phyloP scores from a whole-genome alignment of 2,888 invertebrate genomes.

The Pristionchus arcanus region DNA sequence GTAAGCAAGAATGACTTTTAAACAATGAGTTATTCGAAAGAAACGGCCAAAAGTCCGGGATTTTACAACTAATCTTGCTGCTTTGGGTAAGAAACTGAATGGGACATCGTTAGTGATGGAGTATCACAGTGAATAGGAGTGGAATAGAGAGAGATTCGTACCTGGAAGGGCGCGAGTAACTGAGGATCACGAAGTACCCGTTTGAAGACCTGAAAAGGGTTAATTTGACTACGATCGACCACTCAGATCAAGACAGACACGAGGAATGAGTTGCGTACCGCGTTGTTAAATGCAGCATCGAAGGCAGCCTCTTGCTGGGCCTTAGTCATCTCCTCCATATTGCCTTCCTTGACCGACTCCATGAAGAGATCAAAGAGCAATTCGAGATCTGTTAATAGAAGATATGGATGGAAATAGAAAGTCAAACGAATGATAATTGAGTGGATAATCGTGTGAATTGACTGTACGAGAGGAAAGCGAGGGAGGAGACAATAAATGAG shows the following conservation, averaged over 20 bases:
- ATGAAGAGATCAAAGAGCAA: constrained; percentile 54
- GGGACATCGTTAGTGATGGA: constrained; percentile 84
- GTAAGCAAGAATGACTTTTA: too few species aligned
- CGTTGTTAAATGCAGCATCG: constrained; percentile 55
- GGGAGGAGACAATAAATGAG: constrained; percentile 26
- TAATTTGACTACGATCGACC: too few species aligned
- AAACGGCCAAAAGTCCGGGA: too few species aligned
- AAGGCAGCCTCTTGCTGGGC: constrained; percentile 56
- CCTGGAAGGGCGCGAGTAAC: constrained; percentile 67
- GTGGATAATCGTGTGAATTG: constrained; percentile 17
- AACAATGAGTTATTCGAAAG: too few species aligned
- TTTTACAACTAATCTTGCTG: too few species aligned
- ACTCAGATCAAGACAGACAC: background rate
- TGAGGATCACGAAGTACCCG: constrained; percentile 67
- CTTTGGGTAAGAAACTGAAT: too few species aligned
- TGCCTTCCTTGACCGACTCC: constrained; percentile 57
- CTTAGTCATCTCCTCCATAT: constrained; percentile 55
- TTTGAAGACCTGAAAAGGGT: constrained; percentile 67
- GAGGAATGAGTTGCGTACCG: constrained; percentile 12
- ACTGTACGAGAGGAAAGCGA: constrained; percentile 10
- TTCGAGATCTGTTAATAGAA: constrained; percentile 37
- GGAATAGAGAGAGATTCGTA: background rate
- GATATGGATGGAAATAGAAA: background rate
- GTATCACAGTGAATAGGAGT: too few species aligned
- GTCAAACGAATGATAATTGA: constrained; percentile 3